Evolutionary conservation across 2,113 vertebrate species (phyloP).

Genomic region (Actinemys pallida): DNA sequence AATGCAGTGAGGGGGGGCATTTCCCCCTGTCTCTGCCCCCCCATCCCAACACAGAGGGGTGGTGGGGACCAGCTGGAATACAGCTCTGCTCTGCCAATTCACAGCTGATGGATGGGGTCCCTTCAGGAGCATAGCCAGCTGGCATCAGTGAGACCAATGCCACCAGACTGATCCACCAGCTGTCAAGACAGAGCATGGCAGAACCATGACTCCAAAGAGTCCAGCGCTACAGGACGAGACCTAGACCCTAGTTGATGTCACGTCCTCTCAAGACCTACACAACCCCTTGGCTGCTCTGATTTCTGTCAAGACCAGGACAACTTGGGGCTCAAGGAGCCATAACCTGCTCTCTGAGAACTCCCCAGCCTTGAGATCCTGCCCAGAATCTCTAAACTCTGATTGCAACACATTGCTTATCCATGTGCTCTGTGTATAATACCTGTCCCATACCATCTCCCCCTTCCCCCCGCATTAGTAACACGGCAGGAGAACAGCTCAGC

Average conservation of each 20-base stretch:
- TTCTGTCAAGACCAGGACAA: neutral
- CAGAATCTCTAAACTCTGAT: neutral
- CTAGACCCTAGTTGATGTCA: neutral
- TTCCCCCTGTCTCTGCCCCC: neutral
- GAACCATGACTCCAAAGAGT: neutral
- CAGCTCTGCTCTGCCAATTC: neutral
- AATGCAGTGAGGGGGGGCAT: neutral
- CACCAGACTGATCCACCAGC: neutral
- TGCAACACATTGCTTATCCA: neutral
- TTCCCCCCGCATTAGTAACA: neutral
- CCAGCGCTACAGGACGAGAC: neutral
- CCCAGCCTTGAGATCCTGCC: neutral
- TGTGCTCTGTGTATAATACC: accelerated
- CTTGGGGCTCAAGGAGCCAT: neutral
- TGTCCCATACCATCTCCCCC: no score
- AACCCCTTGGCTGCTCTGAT: neutral
- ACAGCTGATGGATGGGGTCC: neutral
- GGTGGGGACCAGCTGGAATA: neutral
- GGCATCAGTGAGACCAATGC: no score
- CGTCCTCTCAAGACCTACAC: neutral
- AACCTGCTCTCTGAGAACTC: neutral
- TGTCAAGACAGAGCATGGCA: neutral
- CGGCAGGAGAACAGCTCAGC: neutral
- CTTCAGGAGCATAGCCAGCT: neutral
- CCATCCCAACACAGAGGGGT: neutral